Conservation (phyloP, 2,797 vertebrate species). For the Halcyon badia region DNA sequence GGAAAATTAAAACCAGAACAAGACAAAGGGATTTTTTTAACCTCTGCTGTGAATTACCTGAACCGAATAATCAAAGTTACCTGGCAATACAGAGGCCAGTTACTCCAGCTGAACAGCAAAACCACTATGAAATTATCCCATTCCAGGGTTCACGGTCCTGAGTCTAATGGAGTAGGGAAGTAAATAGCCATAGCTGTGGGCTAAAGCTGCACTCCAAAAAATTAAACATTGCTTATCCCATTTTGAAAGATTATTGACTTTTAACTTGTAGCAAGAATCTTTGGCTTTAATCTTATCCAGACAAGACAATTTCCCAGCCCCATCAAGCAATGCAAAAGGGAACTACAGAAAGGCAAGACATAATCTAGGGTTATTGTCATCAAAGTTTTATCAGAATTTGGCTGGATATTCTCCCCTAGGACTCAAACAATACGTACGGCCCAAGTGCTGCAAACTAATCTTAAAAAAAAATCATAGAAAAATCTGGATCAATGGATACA, state of each 20-base stretch:
- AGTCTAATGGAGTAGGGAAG: neutral
- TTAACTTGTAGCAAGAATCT: constrained; percentile 4
- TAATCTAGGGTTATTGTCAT: constrained; percentile 1
- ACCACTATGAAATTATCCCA: neutral
- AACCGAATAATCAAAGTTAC: neutral
- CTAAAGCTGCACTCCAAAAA: constrained; percentile 18
- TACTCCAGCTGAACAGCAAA: neutral
- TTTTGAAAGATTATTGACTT: constrained; percentile 41
- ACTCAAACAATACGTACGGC: neutral
- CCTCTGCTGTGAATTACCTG: neutral
- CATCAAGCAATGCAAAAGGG: neutral
- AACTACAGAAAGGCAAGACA: constrained; percentile 20
- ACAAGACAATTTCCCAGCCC: neutral
- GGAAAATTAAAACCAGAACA: neutral
- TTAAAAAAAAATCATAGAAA: neutral
- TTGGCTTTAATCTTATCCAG: constrained; percentile 27
- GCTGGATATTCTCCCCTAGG: neutral
- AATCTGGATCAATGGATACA: neutral
- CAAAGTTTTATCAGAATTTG: constrained; percentile 41
- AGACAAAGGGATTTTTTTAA: neutral
- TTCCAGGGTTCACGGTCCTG: neutral
- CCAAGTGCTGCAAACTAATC: neutral
- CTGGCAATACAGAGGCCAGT: neutral
- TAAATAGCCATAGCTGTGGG: constrained; percentile 23
- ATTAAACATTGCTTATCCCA: neutral